Conservation (phyloP, 2,113 vertebrate genomes). For the Amblyopsis rosae region DNA sequence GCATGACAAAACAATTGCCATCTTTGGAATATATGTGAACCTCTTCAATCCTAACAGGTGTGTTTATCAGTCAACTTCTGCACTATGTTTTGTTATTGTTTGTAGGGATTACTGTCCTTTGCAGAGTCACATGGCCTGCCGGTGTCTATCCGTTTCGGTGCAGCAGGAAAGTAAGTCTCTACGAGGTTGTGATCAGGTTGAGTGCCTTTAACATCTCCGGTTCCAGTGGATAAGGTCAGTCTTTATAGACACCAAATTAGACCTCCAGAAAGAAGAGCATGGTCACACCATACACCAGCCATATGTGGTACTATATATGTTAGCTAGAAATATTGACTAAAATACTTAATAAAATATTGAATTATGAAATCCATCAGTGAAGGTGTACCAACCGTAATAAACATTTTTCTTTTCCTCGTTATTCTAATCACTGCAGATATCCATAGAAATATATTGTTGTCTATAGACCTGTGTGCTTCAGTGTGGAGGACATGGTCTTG, state of each 20-base stretch:
- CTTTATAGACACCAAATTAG: neutral
- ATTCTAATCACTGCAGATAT: neutral
- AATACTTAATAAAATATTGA: neutral
- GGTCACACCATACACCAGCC: conserved; percentile 24
- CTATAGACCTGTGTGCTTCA: conserved; percentile 82
- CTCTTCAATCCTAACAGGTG: too few species aligned
- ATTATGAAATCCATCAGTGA: neutral
- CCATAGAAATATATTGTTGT: neutral
- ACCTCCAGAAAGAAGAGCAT: neutral
- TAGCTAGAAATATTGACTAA: neutral
- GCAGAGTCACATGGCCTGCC: conserved; percentile 80
- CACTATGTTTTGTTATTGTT: conserved; percentile 20
- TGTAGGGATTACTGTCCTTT: conserved; percentile 86
- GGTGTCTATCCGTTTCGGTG: conserved; percentile 80
- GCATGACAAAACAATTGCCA: too few species aligned
- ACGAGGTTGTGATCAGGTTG: neutral
- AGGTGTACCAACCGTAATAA: neutral
- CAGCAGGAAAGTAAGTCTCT: conserved; percentile 82
- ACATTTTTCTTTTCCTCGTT: neutral
- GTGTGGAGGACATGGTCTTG: conserved; percentile 78
- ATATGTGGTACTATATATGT: neutral
- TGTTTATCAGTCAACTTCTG: neutral
- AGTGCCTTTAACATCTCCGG: conserved; percentile 3
- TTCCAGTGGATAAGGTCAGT: conserved; percentile 7
- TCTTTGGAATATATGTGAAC: too few species aligned